These are phyloP conservation scores for Syngnathus acus DNA, from an alignment of 2,797 vertebrate species.

Conservation along the genomic window DNA sequence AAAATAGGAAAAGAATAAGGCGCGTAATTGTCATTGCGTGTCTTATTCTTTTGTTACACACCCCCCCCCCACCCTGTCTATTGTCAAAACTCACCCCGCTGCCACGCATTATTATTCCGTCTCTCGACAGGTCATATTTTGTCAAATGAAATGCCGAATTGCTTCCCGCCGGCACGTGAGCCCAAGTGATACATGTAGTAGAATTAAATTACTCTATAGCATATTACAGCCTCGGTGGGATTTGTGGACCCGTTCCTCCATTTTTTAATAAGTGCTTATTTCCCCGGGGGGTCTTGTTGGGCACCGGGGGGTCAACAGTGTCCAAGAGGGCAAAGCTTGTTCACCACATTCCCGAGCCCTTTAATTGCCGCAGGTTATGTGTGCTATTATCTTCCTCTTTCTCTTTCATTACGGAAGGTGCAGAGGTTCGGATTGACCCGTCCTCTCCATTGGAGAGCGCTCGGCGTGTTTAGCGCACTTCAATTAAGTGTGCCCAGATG, in stretches of 20 bases:
- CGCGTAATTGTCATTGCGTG: neutral
- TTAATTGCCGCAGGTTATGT: constrained; percentile 75
- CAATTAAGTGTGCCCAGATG: constrained; percentile 67
- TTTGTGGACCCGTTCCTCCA: constrained; percentile 66
- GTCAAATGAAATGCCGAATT: constrained; percentile 74
- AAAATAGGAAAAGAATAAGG: constrained; percentile 18
- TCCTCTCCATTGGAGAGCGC: constrained; percentile 71
- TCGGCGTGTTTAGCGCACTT: constrained; percentile 62
- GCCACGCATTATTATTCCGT: constrained; percentile 65
- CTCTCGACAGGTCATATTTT: constrained; percentile 73
- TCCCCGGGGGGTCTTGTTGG: constrained; percentile 67
- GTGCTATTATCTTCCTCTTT: constrained; percentile 74
- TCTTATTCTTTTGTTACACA: constrained; percentile 21
- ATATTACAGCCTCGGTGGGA: constrained; percentile 69
- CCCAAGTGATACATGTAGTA: constrained; percentile 73
- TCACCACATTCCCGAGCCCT: constrained; percentile 72
- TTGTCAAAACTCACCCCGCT: constrained; percentile 8
- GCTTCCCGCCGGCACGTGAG: constrained; percentile 56
- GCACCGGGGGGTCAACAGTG: constrained; percentile 70
- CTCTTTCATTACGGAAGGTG: constrained; percentile 71
- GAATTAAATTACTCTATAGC: constrained; percentile 74
- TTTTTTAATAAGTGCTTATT: constrained; percentile 77
- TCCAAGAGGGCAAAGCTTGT: constrained; percentile 74
- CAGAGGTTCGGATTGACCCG: constrained; percentile 68
- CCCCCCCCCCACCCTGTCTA: too few species aligned